Evolutionary conservation across 2,797 vertebrate genomes (phyloP), one percentile per base, ranked within the genome.

Genomic region (Heliangelus exortis): DNA sequence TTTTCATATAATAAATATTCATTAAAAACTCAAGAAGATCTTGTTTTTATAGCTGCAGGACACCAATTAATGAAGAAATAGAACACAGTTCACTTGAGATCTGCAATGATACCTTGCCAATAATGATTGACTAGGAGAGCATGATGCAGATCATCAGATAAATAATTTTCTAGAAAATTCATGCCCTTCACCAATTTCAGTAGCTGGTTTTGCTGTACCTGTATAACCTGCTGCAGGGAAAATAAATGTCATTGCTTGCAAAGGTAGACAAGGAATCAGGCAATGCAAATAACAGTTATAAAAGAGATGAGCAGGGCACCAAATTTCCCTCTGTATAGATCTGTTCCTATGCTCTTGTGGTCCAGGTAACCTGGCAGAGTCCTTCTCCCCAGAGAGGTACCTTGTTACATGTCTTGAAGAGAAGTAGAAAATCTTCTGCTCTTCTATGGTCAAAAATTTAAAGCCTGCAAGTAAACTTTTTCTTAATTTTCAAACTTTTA

Each of bases 61-160:
- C 54, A 77, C 23, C 55, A 78, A 62, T 75, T 95, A 92, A 73
- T 43, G 78, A 80, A 82, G 54, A 79, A 73, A 91, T 86, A 11
- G 25, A 92, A 69, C 23, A 22, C 47, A 88, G 57, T 61, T 89
- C 74, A 74, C 47, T 68, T 43, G 45, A 92, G 72, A 81, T 65
- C 51, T 72, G 68, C n/a, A 54, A 90, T 83, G 61, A 31, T 20
- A 47, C 0, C 2, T 71, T 75, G 21, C 12, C 57, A 33, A 41
- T 63, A 66, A 75, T 31, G 62, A 72, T 41, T 41, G 39, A 41
- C 39, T 41, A 41, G 72, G 80, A 66, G 25, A 83, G 59, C 13
- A 39, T 10, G 54, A 55, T 65, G 23, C n/a, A 69, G 55, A 85
- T 51, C 29, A 90, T 59, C 33, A 90, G 62, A 55, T 81, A 71